Percentiles rank a stretch among this genome's conserved stretches.
Evolutionary conservation across 2,113 vertebrate genomes (phyloP).

Genomic region (Muscicapa adusta): DNA sequence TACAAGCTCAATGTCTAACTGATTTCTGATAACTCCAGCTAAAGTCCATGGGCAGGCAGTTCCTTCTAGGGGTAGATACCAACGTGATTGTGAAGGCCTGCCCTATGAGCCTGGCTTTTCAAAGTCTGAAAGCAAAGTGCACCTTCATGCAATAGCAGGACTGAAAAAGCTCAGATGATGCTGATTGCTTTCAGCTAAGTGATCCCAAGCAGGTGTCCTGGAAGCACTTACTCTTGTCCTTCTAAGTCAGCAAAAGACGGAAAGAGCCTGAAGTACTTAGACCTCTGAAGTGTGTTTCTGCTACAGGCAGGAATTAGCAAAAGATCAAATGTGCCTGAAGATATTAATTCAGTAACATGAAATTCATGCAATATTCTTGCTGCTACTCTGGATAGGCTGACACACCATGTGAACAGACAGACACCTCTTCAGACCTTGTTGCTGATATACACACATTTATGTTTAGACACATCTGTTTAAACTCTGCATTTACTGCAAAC

Average conservation of each 20-base stretch:
- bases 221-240: not conserved
- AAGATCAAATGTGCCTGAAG: not conserved
- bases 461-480: not conserved
- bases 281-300: not conserved
- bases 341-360: not conserved
- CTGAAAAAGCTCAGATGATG: not conserved
- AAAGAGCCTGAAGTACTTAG: not conserved
- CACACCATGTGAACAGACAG: not conserved
- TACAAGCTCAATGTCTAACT: not conserved
- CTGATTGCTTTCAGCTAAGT: not conserved
- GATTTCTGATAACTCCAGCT: not conserved
- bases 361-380: not conserved
- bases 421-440: not conserved
- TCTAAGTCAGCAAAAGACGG: not conserved
- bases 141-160: not conserved
- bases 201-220: not conserved
- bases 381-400: not conserved
- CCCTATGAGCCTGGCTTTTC: not conserved
- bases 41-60: not conserved
- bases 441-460: not conserved
- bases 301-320: not conserved
- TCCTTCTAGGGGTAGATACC: not conserved
- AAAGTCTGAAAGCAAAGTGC: not conserved
- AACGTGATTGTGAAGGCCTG: not conserved
- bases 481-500: not conserved